phyloP scores from a whole-genome alignment of 1,140 invertebrate species.

The Pseudomyrmex dendroicus region DNA sequence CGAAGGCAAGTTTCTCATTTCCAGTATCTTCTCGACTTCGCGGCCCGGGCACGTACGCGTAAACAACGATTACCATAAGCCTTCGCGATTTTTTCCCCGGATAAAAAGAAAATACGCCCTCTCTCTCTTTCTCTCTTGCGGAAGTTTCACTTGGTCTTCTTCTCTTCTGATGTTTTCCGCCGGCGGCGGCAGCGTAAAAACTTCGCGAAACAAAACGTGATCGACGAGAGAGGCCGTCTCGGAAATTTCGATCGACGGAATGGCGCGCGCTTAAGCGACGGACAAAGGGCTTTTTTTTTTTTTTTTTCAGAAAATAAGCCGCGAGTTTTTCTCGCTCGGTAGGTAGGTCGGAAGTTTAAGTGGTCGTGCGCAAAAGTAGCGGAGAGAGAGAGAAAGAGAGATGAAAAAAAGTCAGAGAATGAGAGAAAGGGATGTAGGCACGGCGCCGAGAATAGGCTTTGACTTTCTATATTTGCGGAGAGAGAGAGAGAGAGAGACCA shows the following conservation, averaged over 20 bases:
- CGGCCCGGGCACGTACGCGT: neutral
- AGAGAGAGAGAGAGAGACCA: neutral
- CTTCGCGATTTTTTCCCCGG: constrained; percentile 5
- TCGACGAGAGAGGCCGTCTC: constrained; percentile 38
- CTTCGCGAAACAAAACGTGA: constrained; percentile 37
- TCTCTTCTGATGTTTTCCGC: neutral
- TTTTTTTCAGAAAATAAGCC: constrained; percentile 47
- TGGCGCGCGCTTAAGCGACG: constrained; percentile 22
- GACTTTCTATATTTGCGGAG: constrained; percentile 54
- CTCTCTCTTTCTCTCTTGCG: neutral
- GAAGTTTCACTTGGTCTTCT: neutral
- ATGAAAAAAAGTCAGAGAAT: neutral
- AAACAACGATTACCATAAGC: constrained; percentile 17
- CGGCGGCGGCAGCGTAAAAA: constrained; percentile 19
- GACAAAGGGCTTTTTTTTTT: constrained; percentile 46
- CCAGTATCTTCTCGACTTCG: neutral
- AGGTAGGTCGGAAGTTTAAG: constrained; percentile 47
- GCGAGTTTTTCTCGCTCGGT: constrained; percentile 53
- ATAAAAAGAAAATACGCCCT: neutral
- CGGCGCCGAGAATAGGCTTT: constrained; percentile 51
- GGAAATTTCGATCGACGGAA: constrained; percentile 45
- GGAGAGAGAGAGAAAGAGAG: constrained; percentile 11
- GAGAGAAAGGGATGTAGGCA: constrained; percentile 22
- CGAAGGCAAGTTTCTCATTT: neutral
- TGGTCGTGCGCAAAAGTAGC: constrained; percentile 19